These are phyloP conservation scores for Carcharodon carcharias DNA, from an alignment of 2,797 vertebrate species.

Conservation along the genomic window DNA sequence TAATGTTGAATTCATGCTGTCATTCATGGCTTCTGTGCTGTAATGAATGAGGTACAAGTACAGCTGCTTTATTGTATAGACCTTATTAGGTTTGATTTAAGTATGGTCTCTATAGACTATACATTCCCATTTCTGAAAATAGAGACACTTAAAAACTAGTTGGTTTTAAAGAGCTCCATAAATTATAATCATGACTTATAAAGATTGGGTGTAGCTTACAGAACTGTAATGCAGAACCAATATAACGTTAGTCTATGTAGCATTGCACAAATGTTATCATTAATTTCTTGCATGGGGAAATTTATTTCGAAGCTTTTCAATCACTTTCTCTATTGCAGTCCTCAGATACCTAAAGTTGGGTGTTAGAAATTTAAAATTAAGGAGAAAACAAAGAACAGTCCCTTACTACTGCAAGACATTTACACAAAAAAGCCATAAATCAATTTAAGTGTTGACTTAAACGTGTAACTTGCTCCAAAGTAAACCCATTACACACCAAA, in stretches of 20 bases:
- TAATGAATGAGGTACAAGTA: neutral
- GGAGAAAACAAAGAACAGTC: neutral
- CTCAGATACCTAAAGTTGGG: neutral
- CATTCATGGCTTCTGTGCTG: neutral
- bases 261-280: neutral
- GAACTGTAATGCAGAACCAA: neutral
- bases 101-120: neutral
- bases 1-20: neutral
- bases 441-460: neutral
- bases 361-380: neutral
- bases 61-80: neutral
- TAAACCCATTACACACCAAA: neutral
- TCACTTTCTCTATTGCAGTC: neutral
- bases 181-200: conserved; percentile 1
- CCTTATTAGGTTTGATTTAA: neutral
- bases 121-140: conserved; percentile 13
- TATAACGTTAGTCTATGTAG: neutral
- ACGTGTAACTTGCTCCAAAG: neutral
- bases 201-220: neutral
- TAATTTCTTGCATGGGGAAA: neutral
- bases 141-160: neutral
- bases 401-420: neutral
- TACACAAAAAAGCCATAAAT: neutral
- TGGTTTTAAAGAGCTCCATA: neutral
- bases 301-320: neutral